phyloP scores from a whole-genome alignment of 2,797 vertebrate genomes.

The Botia almorhae region DNA sequence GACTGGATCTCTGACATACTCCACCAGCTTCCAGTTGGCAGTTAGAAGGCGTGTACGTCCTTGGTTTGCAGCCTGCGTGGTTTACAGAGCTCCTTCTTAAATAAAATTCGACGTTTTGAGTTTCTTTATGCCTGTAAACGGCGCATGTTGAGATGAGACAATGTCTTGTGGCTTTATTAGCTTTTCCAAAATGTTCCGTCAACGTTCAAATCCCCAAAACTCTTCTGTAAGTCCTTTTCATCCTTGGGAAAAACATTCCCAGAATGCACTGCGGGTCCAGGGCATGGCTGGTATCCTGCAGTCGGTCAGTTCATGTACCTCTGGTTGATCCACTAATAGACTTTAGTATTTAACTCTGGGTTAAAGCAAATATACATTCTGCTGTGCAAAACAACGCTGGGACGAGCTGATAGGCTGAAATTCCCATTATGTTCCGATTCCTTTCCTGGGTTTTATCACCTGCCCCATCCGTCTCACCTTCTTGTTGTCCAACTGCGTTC shows the following conservation, averaged over 20 bases:
- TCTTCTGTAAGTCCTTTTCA: slow-evolving; percentile 55
- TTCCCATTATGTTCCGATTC: slow-evolving; percentile 62
- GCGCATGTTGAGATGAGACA: slow-evolving; percentile 1
- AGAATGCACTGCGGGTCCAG: slow-evolving; percentile 74
- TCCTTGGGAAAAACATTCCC: slow-evolving; percentile 66
- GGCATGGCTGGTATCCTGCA: slow-evolving; percentile 72
- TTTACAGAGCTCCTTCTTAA: slow-evolving; percentile 68
- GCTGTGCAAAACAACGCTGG: slow-evolving; percentile 90
- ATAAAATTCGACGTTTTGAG: slow-evolving; percentile 67
- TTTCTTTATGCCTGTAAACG: slow-evolving; percentile 52
- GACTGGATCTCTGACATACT: slow-evolving; percentile 90
- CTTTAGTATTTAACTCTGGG: slow-evolving; percentile 75
- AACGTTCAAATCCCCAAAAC: slow-evolving; percentile 64
- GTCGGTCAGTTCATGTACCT: slow-evolving; percentile 79
- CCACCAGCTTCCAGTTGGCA: slow-evolving; percentile 83
- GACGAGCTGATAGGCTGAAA: slow-evolving; percentile 76
- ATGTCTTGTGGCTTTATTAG: slow-evolving; percentile 57
- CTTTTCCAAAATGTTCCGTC: slow-evolving; percentile 64
- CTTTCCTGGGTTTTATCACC: slow-evolving; percentile 41
- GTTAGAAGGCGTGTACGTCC: slow-evolving; percentile 76
- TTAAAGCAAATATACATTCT: slow-evolving; percentile 76
- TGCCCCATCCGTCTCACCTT: slow-evolving; percentile 53
- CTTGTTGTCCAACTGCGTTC: slow-evolving; percentile 53
- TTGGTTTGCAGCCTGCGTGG: slow-evolving; percentile 71
- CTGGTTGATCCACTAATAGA: slow-evolving; percentile 73